phyloP scores from a whole-genome alignment of 2,888 invertebrate species.

The Cheilosia pagana region DNA sequence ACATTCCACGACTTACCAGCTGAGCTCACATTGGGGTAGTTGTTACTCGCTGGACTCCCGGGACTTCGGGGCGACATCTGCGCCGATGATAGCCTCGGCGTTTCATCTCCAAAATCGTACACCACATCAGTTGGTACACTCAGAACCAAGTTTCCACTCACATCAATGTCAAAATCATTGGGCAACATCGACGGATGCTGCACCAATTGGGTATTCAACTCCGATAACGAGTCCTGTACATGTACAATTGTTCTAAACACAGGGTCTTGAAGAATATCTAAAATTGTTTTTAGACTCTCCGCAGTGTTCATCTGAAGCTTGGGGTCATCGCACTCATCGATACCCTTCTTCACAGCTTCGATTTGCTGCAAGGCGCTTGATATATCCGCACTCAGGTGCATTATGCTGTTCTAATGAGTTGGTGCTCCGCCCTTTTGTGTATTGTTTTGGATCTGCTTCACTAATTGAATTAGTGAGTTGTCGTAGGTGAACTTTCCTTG shows the following conservation, averaged over 20 bases:
- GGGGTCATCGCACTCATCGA: slow-evolving; percentile 93
- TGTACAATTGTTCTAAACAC: slow-evolving; percentile 95
- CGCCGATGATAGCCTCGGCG: slow-evolving; percentile 89
- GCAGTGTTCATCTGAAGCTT: slow-evolving; percentile 89
- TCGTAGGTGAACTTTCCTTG: slow-evolving; percentile 28
- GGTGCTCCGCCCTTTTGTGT: slow-evolving; percentile 61
- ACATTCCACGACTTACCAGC: slow-evolving; percentile 62
- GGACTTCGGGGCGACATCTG: slow-evolving; percentile 89
- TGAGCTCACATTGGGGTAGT: slow-evolving; percentile 67
- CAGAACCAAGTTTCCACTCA: slow-evolving; percentile 89
- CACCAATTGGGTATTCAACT: slow-evolving; percentile 93
- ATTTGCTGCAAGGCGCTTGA: slow-evolving; percentile 94
- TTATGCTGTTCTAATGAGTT: slow-evolving; percentile 64
- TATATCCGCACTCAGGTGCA: slow-evolving; percentile 87
- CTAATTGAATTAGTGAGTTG: slow-evolving; percentile 70
- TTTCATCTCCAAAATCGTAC: slow-evolving; percentile 87
- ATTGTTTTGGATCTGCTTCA: slow-evolving; percentile 56
- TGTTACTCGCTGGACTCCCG: slow-evolving; percentile 84
- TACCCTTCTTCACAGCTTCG: slow-evolving; percentile 94
- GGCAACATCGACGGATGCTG: slow-evolving; percentile 97
- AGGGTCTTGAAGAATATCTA: slow-evolving; percentile 94
- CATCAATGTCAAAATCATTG: slow-evolving; percentile 96
- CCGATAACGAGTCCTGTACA: slow-evolving; percentile 94
- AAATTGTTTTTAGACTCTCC: slow-evolving; percentile 92
- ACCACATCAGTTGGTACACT: slow-evolving; percentile 86